Percentiles rank a stretch among this genome's conserved stretches.
Evolutionary conservation across 2,113 vertebrate species (phyloP).

Genomic region (Amphiprion percula): DNA sequence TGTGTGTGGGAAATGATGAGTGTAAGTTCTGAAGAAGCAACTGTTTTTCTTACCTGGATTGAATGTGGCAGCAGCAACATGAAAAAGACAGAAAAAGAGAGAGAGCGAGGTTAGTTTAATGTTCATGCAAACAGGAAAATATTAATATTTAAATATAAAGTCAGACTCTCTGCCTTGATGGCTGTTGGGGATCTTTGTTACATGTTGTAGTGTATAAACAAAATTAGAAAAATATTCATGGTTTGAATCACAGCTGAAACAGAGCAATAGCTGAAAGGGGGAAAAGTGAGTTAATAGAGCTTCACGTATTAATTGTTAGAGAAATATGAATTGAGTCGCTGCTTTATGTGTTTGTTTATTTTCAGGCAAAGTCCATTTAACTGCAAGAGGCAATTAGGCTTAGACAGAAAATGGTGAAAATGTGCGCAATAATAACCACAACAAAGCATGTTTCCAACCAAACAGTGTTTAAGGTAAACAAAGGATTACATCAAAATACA

Average conservation of each 20-base stretch:
- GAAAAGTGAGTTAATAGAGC: neutral
- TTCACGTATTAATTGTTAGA: no score
- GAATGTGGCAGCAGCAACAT: slow-evolving; percentile 35
- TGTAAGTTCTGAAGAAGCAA: neutral
- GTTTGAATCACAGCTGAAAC: slow-evolving; percentile 30
- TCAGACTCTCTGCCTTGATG: neutral
- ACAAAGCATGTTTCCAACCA: neutral
- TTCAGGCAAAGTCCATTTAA: neutral
- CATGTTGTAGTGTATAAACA: slow-evolving; percentile 26
- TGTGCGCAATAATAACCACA: neutral
- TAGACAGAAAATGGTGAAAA: neutral
- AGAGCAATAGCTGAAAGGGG: neutral
- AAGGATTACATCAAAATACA: neutral
- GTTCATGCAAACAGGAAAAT: slow-evolving; percentile 38
- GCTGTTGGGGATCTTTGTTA: neutral
- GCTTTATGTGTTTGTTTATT: neutral
- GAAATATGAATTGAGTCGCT: neutral
- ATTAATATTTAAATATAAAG: slow-evolving; percentile 47
- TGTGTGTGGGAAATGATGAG: neutral
- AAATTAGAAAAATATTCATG: slow-evolving; percentile 41
- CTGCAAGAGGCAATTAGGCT: neutral
- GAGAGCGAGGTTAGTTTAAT: slow-evolving; percentile 28
- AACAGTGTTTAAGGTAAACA: slow-evolving; percentile 1
- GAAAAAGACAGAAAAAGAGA: slow-evolving; percentile 33
- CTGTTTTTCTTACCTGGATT: slow-evolving; percentile 64